Evolutionary conservation across 2,888 invertebrate genomes (phyloP).

Genomic region (Caenorhabditis sp.): DNA sequence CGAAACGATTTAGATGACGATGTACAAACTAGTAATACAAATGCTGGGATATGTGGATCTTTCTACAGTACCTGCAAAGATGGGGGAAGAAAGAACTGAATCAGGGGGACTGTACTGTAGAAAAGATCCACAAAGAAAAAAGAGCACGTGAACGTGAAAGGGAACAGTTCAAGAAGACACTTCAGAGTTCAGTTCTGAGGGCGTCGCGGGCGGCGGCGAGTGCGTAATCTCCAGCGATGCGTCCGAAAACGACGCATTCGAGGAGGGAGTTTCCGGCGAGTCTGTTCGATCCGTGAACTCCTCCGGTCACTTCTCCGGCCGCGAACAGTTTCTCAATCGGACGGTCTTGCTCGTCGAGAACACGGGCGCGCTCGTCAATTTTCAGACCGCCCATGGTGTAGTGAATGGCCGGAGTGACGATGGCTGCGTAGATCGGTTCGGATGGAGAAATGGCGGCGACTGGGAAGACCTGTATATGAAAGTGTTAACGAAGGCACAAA

Average conservation of each 20-base stretch:
- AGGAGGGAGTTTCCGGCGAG: conserved; percentile 79
- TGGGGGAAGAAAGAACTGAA: conserved; percentile 37
- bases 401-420: conserved; percentile 76
- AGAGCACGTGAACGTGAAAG: background rate
- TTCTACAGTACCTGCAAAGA: conserved; percentile 39
- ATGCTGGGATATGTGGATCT: conserved; percentile 7
- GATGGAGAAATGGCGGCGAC: conserved; percentile 52
- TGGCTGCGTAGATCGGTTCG: conserved; percentile 75
- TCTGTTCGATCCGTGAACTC: conserved; percentile 78
- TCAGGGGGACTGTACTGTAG: conserved; percentile 36
- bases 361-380: conserved; percentile 72
- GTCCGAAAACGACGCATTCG: conserved; percentile 79
- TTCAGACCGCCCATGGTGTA: conserved; percentile 79
- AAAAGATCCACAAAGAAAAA: conserved; percentile 13
- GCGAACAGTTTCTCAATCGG: conserved; percentile 77
- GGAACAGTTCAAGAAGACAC: background rate
- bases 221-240: conserved; percentile 73
- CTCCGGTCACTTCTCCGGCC: conserved; percentile 79
- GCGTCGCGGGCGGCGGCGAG: background rate
- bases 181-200: conserved; percentile 23
- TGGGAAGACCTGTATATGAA: conserved; percentile 45
- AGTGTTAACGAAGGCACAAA: background rate
- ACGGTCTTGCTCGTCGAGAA: conserved; percentile 71
- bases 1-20: background rate
- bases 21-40: conserved; percentile 27